Base-by-base conservation (phyloP, 2,888 invertebrate genomes). In the Folsomia candida region DNA sequence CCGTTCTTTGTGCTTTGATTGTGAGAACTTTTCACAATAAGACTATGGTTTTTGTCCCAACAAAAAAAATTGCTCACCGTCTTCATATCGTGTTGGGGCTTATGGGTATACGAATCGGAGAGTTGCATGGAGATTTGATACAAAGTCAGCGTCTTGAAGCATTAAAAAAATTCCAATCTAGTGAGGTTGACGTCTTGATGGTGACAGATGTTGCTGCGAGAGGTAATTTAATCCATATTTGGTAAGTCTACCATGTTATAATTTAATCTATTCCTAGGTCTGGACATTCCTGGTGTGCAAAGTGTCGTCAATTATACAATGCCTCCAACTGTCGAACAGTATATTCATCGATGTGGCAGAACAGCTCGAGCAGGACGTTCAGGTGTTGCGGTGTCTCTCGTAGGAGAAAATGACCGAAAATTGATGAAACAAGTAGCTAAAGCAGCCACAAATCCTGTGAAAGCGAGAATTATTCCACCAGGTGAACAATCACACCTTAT, bases 41-140 rank as follows among this genome's bases (percentile, higher is more conserved):
- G 80, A 90, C 91, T 63, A 96, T 99, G 85, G 88, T 99, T 51
- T 99, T 99, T 85, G 94, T 97, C 29, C 94, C 94, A 84, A 99
- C 98, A 0, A 98, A 98, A 84, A 91, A 90, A 75, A 94, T 95
- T 82, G 97, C 97, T 1, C 97, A 98, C 84, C 86, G 96, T 18
- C 85, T 99, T 77, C 96, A 97, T 82, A 92, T 99, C 69, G 85
- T 97, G 0, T 85, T 99, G 1, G 97, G 97, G 0, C 84, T 99
- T 65, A 84, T 98, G 37, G 96, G 96, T 0, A 85, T 97, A 1
- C 65, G 79, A 59, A 76, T 79, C 6, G 92, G 90, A 0, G 98
- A 99, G 83, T 87, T 99, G 64, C 99, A 99, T 83, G 97, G 98
- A 0, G 95, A 97, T 81, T 85, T 99, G 27, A 92, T 93, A n/a